A percentile compares a stretch with the other conserved stretches of the same genome.
These are phyloP conservation scores for Taxidea taxus DNA, from an alignment of 2,113 vertebrate genomes.

Conservation along the genomic window DNA sequence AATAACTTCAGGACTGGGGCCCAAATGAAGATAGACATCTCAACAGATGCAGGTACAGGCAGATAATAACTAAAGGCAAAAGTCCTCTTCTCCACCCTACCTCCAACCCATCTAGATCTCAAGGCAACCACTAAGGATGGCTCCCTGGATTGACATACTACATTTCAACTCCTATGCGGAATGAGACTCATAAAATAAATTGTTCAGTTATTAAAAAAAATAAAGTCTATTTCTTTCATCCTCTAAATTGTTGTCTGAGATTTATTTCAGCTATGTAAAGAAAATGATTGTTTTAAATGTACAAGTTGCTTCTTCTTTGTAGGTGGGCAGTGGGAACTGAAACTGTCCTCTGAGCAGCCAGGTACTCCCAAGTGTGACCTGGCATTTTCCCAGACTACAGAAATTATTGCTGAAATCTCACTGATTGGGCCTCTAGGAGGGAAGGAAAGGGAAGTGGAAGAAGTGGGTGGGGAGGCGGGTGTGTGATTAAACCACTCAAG, in stretches of 20 bases:
- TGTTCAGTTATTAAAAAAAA: slow-evolving; percentile 36
- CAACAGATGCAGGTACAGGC: neutral
- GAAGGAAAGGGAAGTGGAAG: neutral
- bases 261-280: slow-evolving; percentile 29
- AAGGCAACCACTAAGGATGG: neutral
- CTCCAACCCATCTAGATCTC: neutral
- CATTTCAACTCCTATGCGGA: neutral
- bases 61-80: neutral
- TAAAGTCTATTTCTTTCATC: slow-evolving; percentile 1
- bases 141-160: neutral
- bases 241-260: slow-evolving; percentile 1
- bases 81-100: neutral
- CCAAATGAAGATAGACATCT: neutral
- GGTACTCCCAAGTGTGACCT: neutral
- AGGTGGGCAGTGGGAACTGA: slow-evolving; percentile 6
- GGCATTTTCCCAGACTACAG: slow-evolving; percentile 22
- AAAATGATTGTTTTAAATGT: slow-evolving; percentile 7
- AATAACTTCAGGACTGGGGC: neutral
- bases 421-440: neutral
- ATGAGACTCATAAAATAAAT: neutral
- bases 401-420: slow-evolving; percentile 23
- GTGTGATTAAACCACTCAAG: neutral
- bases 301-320: neutral
- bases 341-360: neutral
- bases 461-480: neutral